Evolutionary conservation across 2,113 vertebrate genomes (phyloP), one percentile per base, ranked within the genome.

Genomic region (Pelusios castaneus): DNA sequence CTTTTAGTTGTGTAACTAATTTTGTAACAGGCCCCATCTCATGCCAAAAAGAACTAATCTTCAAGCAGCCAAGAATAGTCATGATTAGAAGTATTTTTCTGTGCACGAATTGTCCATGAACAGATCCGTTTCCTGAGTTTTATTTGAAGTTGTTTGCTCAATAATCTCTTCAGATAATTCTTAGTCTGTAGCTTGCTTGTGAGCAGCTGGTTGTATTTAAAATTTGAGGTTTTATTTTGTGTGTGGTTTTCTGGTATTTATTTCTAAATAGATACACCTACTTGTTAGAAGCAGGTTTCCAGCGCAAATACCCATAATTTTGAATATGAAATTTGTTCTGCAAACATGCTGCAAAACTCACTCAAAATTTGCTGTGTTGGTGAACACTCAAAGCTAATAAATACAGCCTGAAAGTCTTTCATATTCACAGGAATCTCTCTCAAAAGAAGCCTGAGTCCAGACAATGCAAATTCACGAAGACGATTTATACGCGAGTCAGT

Each of bases 21-120:
- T 95, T 95, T 45, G n/a, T 94, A 95, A 91, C 24, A 77, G 41
- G 47, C 49, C 92, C 41, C 51, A 49, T 91, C 75, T 94, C 76
- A 77, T 58, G 83, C 60, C 76, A 89, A 81, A 91, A 93, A 51
- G 45, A 93, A 94, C 90, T 89, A 24, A 84, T 84, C 67, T 93
- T 89, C 70, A 63, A 67, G 45, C 56, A 96, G 58, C 83, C 67
- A 94, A 86, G 88, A 12, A 82, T 5, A 58, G 11, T 43, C n/a
- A 75, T 22, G 31, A 52, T 51, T 52, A 82, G 17, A 82, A 43
- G 22, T 43, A 70, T 34, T 41, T 80, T 73, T 43, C 51, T 84
- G 82, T 81, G 75, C 78, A 81, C 60, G 87, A 47, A 45, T 54
- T 89, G 56, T 58, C 17, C 84, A 80, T 70, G 49, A 76, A 76